Percentiles rank a stretch among this genome's conserved stretches.
Evolutionary conservation across 2,888 invertebrate species (phyloP).

Genomic region (Eilema sororculum): DNA sequence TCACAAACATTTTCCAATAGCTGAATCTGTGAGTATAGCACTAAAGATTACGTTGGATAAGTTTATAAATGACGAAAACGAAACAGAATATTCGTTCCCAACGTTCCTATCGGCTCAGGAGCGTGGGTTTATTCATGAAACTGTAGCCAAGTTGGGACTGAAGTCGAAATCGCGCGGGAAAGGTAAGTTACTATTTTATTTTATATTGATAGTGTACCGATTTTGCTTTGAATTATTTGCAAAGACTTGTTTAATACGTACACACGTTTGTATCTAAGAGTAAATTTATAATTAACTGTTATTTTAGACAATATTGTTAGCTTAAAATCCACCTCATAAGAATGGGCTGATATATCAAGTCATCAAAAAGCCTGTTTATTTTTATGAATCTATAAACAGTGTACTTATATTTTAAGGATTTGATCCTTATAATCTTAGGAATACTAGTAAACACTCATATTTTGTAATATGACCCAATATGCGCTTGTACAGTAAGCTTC

Average conservation of each 20-base stretch:
- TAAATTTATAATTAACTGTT: neutral
- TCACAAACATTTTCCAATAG: slow-evolving; percentile 82
- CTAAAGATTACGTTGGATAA: slow-evolving; percentile 82
- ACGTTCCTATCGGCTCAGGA: slow-evolving; percentile 92
- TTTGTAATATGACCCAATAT: neutral
- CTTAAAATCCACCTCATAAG: neutral
- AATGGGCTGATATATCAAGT: neutral
- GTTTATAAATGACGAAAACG: slow-evolving; percentile 80
- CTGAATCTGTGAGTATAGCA: slow-evolving; percentile 83
- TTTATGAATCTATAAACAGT: neutral
- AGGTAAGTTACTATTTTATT: slow-evolving; percentile 74
- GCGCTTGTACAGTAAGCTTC: neutral
- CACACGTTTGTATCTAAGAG: neutral
- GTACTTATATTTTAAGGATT: neutral
- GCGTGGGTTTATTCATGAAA: slow-evolving; percentile 92
- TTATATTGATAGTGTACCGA: neutral
- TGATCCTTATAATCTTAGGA: neutral
- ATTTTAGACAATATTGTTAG: neutral
- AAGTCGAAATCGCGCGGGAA: slow-evolving; percentile 94
- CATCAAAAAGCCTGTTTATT: neutral
- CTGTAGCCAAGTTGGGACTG: slow-evolving; percentile 89
- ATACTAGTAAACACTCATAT: neutral
- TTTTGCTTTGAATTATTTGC: neutral
- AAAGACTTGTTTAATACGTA: neutral
- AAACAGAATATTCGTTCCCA: slow-evolving; percentile 88